phyloP scores from a whole-genome alignment of 1,140 invertebrate genomes.

The Bombus superbus region DNA sequence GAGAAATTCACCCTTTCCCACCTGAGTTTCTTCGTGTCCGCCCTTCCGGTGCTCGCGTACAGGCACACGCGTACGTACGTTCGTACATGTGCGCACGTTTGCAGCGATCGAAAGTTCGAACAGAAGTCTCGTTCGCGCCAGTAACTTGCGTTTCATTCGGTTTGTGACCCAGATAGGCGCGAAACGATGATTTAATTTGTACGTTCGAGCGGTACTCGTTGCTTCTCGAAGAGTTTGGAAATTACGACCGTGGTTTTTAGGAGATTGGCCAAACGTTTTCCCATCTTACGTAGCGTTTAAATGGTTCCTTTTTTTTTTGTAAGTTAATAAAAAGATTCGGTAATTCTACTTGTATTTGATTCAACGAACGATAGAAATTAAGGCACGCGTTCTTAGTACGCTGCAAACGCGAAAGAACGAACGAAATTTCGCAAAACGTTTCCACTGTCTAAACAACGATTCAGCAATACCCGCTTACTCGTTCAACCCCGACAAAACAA shows the following conservation, averaged over 20 bases:
- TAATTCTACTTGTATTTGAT: no score
- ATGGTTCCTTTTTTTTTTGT: no score
- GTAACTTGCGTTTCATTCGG: constrained; percentile 6
- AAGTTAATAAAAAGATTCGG: no score
- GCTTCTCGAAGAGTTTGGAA: no score
- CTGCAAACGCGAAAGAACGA: background rate
- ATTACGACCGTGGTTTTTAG: no score
- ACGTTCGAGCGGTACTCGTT: background rate
- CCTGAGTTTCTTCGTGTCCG: background rate
- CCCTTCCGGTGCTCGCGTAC: background rate
- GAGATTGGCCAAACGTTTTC: no score
- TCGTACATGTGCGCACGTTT: no score
- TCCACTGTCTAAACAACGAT: no score
- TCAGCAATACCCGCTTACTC: background rate
- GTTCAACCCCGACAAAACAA: background rate
- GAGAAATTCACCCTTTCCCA: constrained; percentile 40
- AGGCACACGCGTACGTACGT: no score
- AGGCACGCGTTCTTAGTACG: background rate
- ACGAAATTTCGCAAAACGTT: background rate
- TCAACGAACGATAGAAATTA: background rate
- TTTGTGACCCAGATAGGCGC: background rate
- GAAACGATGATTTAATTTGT: constrained; percentile 27
- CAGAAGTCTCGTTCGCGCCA: background rate
- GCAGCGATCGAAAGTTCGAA: constrained; percentile 2
- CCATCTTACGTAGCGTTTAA: no score